Percentiles rank a stretch among this genome's conserved stretches.
Evolutionary conservation across 1,140 invertebrate species (phyloP).

Genomic region (Holotrichia oblita): DNA sequence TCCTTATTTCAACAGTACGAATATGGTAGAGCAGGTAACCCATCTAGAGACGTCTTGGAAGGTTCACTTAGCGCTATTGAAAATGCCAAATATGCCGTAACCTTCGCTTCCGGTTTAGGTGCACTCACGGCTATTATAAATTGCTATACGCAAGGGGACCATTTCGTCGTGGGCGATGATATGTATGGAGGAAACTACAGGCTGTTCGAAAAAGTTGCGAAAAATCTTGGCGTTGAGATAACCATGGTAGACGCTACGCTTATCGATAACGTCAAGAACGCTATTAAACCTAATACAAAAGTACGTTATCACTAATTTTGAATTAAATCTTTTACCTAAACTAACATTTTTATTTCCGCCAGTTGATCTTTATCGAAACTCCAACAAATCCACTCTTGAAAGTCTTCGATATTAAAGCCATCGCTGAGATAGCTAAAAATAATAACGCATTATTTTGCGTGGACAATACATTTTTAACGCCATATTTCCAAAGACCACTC

Average conservation of each 20-base stretch:
- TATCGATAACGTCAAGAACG: conserved; percentile 71
- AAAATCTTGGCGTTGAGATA: conserved; percentile 76
- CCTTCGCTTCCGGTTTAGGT: conserved; percentile 91
- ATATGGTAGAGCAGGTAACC: conserved; percentile 95
- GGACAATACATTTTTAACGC: conserved; percentile 97
- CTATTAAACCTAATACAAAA: conserved; percentile 87
- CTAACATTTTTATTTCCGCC: neutral
- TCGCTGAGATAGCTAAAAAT: conserved; percentile 69
- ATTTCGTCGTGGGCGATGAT: conserved; percentile 92
- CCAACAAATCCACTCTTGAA: conserved; percentile 98
- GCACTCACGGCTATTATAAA: conserved; percentile 80
- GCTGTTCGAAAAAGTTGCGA: conserved; percentile 69
- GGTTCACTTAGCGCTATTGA: conserved; percentile 91
- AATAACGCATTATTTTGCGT: conserved; percentile 86
- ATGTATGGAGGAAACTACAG: conserved; percentile 95
- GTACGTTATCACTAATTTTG: conserved; percentile 61
- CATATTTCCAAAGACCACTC: conserved; percentile 95
- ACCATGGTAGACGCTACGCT: conserved; percentile 85
- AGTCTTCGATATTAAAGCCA: conserved; percentile 86
- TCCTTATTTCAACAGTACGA: conserved; percentile 78
- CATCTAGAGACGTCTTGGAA: conserved; percentile 90
- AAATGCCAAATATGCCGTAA: conserved; percentile 85
- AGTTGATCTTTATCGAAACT: conserved; percentile 97
- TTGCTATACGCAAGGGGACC: conserved; percentile 86
- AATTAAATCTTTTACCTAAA: neutral